phyloP scores from a whole-genome alignment of 2,797 vertebrate genomes.

The Peromyscus attwateri region DNA sequence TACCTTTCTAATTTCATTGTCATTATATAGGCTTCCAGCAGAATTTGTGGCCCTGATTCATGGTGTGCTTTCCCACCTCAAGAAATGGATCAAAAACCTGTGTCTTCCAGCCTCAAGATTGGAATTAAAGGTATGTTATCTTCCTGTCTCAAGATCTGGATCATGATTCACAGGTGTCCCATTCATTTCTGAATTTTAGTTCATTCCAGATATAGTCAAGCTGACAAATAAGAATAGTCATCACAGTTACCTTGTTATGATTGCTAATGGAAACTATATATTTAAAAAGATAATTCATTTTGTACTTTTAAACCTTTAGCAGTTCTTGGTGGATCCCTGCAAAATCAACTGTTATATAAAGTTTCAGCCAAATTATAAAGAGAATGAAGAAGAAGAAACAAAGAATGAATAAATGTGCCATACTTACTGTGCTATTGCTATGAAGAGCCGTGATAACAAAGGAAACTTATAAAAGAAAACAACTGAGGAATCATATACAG shows the following conservation, averaged over 20 bases:
- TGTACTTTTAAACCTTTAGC: not conserved
- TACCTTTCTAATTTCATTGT: no score
- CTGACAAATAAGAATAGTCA: no score
- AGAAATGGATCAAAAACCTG: no score
- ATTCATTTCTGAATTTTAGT: no score
- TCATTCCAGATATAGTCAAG: no score
- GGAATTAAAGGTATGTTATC: no score
- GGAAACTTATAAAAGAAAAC: not conserved
- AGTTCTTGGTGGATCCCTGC: not conserved
- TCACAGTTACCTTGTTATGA: not conserved
- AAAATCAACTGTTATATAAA: not conserved
- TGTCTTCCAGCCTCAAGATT: no score
- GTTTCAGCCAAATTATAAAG: not conserved
- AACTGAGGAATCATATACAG: not conserved
- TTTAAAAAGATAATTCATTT: not conserved
- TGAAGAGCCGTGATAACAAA: not conserved
- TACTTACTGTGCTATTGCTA: not conserved
- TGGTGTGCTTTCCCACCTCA: no score
- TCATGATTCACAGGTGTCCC: no score
- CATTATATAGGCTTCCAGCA: no score
- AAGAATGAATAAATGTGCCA: not conserved
- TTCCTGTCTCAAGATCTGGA: no score
- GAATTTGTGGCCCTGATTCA: no score
- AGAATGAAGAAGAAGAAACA: not conserved
- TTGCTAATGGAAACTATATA: not conserved